Percentiles rank a stretch among this genome's conserved stretches.
phyloP scores from a whole-genome alignment of 2,113 vertebrate species.

The Spea multiplicata region DNA sequence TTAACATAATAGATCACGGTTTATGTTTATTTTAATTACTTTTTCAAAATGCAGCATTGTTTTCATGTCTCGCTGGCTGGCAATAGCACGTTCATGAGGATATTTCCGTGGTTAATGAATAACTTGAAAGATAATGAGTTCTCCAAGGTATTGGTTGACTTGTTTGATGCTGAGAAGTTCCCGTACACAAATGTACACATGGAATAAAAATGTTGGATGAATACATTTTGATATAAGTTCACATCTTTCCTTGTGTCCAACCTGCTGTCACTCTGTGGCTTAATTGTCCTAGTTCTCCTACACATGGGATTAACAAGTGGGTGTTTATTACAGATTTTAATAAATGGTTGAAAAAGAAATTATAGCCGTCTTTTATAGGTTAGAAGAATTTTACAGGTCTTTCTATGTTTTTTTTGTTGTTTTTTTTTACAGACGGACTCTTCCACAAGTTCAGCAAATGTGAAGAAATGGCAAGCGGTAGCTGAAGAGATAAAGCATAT shows the following conservation, averaged over 20 bases:
- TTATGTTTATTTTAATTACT: background rate
- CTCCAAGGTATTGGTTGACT: constrained; percentile 1
- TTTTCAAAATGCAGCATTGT: background rate
- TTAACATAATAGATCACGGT: background rate
- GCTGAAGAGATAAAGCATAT: constrained; percentile 93
- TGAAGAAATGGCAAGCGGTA: constrained; percentile 89
- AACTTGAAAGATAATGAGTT: constrained; percentile 32
- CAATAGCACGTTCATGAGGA: background rate
- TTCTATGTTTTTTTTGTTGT: background rate
- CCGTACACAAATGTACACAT: background rate
- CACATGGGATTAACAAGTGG: no score
- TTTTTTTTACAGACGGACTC: constrained; percentile 76
- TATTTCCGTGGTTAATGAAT: constrained; percentile 8
- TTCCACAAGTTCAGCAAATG: constrained; percentile 74
- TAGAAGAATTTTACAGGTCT: no score
- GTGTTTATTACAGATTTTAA: no score
- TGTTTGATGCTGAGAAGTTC: constrained; percentile 2
- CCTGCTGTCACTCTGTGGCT: no score
- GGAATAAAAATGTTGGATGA: background rate
- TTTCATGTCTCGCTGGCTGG: background rate
- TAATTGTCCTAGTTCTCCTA: no score
- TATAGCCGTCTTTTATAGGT: no score
- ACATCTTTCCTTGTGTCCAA: no score
- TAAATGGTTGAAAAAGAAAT: no score
- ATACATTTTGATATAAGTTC: no score